Percentiles rank a stretch among this genome's conserved stretches.
phyloP scores from a whole-genome alignment of 2,888 invertebrate genomes.

The Dioctria rufipes region DNA sequence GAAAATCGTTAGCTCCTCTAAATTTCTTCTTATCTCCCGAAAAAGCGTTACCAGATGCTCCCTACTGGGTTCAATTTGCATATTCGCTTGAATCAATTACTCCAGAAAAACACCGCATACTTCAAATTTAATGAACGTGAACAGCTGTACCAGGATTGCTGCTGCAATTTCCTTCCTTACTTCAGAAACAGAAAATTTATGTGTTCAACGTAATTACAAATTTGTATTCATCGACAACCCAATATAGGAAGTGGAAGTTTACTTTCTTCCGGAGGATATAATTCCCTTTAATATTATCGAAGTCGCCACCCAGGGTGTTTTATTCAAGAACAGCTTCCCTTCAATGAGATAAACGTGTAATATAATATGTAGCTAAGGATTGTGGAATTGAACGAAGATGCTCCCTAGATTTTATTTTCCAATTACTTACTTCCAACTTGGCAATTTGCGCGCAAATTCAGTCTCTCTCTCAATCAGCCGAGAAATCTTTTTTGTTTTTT shows the following conservation, averaged over 20 bases:
- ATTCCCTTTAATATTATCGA: neutral
- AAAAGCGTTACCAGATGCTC: neutral
- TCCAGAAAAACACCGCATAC: constrained; percentile 4
- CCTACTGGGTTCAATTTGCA: constrained; percentile 6
- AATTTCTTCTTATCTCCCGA: neutral
- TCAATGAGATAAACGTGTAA: too few relatives aligned
- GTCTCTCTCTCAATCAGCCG: neutral
- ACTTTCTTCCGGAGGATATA: neutral
- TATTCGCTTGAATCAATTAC: neutral
- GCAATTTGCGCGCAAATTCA: constrained; percentile 10
- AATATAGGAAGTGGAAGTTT: neutral
- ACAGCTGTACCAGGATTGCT: neutral
- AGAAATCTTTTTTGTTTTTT: neutral
- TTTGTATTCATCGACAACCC: constrained; percentile 55
- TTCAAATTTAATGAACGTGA: neutral
- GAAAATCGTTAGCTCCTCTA: neutral
- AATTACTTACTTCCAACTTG: neutral
- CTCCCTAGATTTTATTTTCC: neutral
- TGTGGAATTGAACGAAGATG: neutral
- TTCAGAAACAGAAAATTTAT: constrained; percentile 49
- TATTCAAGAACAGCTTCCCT: neutral
- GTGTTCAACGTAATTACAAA: constrained; percentile 56
- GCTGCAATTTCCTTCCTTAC: neutral
- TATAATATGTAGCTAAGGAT: neutral
- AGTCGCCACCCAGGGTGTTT: neutral